Base-by-base conservation (phyloP, 1,140 invertebrate species). In the Drosophila ananassae region DNA sequence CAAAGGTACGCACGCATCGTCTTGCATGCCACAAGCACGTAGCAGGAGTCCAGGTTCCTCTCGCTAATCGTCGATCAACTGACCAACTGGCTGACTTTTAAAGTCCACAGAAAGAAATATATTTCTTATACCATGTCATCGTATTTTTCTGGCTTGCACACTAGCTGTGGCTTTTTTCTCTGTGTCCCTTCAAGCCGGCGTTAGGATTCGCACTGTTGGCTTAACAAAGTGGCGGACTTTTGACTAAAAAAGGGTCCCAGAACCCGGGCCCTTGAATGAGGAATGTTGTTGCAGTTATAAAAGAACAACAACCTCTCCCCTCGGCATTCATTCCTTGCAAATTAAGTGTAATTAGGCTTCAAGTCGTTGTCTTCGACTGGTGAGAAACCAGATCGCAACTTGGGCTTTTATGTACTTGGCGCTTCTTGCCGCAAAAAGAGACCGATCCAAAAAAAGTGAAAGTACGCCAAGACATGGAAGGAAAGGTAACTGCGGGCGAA, bases 321-420 rank as follows among this genome's bases (percentile, higher is more conserved):
- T 69, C 28, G 12, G 53, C 72, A 79, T 74, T 80, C 77, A 69
- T 79, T 79, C 52, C 69, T 68, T 56, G 79, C 74, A 79, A 90
- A 90, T 90, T 90, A 90, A 77, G 77, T 77, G 76, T 73, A 90
- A 90, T 90, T 90, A 90, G 80, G 71, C 63, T 50, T 59, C 61
- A 78, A 58, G 57, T 60, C 51, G 56, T 77, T 73, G 39, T 68
- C 61, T 64, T 62, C 59, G 50, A 61, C 34, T 51, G 69, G 56
- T 54, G 62, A 69, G 39, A 56, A 60, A 64, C 72, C 50, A 76
- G 56, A 53, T 54, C 44, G 51, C 13, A 44, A 51, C 59, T 50
- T 74, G 51, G 30, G 57, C 47, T 47, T 60, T 62, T 22, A 60
- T 61, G 57, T 62, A 66, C 50, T 73, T 77, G 59, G 67, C 78